Conservation (phyloP, 2,797 vertebrate genomes). For the Anas acuta region DNA sequence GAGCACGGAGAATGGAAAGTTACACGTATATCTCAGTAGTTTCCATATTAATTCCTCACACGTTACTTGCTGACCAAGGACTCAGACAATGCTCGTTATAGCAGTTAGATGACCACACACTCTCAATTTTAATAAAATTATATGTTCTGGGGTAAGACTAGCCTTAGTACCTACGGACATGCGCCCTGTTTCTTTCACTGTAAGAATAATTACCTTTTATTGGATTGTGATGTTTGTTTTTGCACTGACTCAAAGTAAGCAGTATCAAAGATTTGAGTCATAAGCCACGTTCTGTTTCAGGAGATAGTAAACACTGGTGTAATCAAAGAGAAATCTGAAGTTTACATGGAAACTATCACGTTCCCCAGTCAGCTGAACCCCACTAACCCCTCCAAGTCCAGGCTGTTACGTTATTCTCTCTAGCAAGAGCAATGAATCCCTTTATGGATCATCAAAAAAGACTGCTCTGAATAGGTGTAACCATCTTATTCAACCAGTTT, state of each 20-base stretch:
- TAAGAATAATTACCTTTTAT: background rate
- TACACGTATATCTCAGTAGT: background rate
- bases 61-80: background rate
- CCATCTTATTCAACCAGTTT: background rate
- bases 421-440: background rate
- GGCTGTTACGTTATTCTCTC: background rate
- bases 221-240: background rate
- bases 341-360: background rate
- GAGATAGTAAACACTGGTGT: fast-evolving
- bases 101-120: background rate
- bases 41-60: background rate
- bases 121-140: background rate
- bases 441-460: background rate
- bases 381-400: background rate
- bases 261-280: background rate
- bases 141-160: background rate
- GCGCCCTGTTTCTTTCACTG: background rate
- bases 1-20: background rate
- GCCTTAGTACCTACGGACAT: background rate
- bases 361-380: background rate
- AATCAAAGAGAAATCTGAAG: background rate
- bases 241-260: background rate
- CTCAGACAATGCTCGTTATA: background rate
- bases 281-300: background rate
- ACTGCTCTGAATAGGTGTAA: background rate